Base-by-base conservation (phyloP, 2,888 invertebrate species). In the Latrodectus hesperus region DNA sequence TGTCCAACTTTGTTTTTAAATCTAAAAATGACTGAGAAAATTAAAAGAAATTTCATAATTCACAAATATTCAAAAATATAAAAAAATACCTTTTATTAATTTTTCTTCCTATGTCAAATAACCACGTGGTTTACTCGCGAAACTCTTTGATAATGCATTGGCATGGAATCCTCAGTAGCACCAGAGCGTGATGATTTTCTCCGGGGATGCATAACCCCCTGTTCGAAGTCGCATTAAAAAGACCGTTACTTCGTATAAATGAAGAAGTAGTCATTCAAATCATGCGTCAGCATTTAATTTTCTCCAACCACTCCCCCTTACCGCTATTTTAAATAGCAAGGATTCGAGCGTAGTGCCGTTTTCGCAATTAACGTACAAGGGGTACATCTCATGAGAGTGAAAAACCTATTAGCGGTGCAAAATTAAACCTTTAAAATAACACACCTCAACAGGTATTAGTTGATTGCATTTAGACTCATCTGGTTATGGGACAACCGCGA, bases 281-380 rank as follows among this genome's bases (percentile, higher is more conserved):
- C 84, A 84, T 84, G 84, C 84, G 84, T 84, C 84, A 84, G 74
- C 84, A 65, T 84, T 84, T 84, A 84, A 84, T 84, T 84, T 84
- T 70, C 67, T 65, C 60, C 17, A 14, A 38, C 52, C 77, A n/a
- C 53, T 67, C 22, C 38, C 17, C 55, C 60, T 26, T n/a, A 65
- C 60, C 65, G 52, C 65, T 65, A 26, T 22, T 26, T 22, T 78
- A 78, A 78, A 78, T 74, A 26, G 26, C 26, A 22, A 22, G 22
- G 74, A 60, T 74, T 73, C 12, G 12, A 52, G 22, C 12, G 75
- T 26, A 17, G 76, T 49, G n/a, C 65, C 49, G 64, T 77, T 77
- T 77, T 77, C 60, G 74, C 64, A 84, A 84, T 84, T 84, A 84
- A 79, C 73, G 84, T 74, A 74, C 84, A 78, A 84, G 64, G 68